phyloP scores from a whole-genome alignment of 2,888 invertebrate species.

The Eustalomyia histrio region DNA sequence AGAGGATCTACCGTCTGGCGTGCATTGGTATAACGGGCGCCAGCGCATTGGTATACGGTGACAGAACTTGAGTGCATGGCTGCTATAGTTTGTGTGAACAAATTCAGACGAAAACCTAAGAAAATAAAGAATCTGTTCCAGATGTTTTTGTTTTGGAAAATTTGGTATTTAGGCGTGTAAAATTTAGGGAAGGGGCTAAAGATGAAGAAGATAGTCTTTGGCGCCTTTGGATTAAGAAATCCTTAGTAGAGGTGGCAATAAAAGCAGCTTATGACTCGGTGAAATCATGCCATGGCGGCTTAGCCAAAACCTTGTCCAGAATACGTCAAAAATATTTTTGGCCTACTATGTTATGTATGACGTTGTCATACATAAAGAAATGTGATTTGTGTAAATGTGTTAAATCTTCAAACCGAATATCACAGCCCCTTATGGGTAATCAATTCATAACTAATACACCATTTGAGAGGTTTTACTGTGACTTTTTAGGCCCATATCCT shows the following conservation, averaged over 20 bases:
- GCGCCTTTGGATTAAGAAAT: slow-evolving; percentile 12
- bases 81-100: no score
- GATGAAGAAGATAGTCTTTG: slow-evolving; percentile 18
- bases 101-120: not conserved
- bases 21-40: no score
- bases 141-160: slow-evolving; percentile 19
- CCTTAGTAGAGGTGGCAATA: not conserved
- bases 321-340: no score
- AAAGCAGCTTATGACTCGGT: not conserved
- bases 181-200: slow-evolving; percentile 16
- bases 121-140: slow-evolving; percentile 12
- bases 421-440: slow-evolving; percentile 11
- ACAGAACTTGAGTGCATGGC: no score
- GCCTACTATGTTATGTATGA: slow-evolving; percentile 20
- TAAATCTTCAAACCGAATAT: slow-evolving; percentile 7
- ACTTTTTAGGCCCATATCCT: slow-evolving; percentile 28
- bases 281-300: slow-evolving; percentile 3
- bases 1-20: no score
- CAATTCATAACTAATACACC: slow-evolving; percentile 4
- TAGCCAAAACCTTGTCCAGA: slow-evolving; percentile 3
- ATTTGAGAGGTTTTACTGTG: slow-evolving; percentile 23
- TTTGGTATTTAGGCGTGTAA: not conserved
- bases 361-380: not conserved
- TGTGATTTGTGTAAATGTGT: slow-evolving; percentile 14
- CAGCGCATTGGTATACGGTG: no score